A percentile compares a stretch with the other conserved stretches of the same genome.
Conservation (phyloP, 2,888 invertebrate species). For the Chaitophorus viminalis region DNA sequence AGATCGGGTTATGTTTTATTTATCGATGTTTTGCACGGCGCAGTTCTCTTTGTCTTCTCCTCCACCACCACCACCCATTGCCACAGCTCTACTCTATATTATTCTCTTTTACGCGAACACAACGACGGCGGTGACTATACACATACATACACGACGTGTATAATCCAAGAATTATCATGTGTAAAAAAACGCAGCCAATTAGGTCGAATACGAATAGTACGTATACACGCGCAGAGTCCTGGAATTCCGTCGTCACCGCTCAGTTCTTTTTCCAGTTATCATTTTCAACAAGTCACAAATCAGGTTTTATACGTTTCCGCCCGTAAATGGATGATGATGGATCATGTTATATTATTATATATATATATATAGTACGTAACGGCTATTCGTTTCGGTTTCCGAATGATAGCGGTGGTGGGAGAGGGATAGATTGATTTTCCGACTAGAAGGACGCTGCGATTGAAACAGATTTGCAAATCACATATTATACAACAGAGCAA, state of each 20-base stretch:
- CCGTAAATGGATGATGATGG: conserved; percentile 50
- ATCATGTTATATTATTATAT: neutral
- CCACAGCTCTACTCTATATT: neutral
- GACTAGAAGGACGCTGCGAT: neutral
- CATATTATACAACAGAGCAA: no score
- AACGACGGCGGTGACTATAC: neutral
- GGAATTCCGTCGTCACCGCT: conserved; percentile 43
- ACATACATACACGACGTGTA: neutral
- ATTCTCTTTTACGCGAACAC: conserved; percentile 25
- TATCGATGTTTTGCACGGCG: conserved; percentile 58
- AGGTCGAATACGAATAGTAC: no score
- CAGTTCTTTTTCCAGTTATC: conserved; percentile 34
- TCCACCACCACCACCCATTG: neutral
- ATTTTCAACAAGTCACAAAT: conserved; percentile 56
- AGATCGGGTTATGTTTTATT: conserved; percentile 62
- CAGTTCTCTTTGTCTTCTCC: conserved; percentile 43
- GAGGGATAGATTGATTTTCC: neutral
- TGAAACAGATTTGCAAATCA: neutral
- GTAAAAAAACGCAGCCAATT: conserved; percentile 60
- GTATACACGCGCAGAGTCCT: conserved; percentile 24
- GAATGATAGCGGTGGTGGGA: neutral
- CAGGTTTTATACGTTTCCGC: conserved; percentile 48
- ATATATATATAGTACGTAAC: no score
- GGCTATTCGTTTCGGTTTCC: neutral
- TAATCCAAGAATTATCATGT: conserved; percentile 60